phyloP scores from a whole-genome alignment of 1,140 invertebrate genomes.

The Trinorchestia longiramus region DNA sequence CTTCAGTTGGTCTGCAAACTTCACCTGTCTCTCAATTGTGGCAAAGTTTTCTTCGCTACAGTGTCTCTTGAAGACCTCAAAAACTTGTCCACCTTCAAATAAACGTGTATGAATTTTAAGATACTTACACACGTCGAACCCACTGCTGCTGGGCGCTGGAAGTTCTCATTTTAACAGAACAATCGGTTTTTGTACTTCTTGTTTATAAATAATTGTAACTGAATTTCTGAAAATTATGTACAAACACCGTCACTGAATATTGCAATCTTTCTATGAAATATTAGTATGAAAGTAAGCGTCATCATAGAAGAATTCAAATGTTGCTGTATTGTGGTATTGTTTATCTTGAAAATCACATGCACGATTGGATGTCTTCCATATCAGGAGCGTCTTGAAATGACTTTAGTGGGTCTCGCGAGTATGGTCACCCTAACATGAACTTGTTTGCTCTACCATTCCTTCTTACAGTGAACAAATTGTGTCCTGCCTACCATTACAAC shows the following conservation, averaged over 20 bases:
- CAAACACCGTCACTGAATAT: neutral
- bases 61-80: neutral
- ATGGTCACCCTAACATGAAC: neutral
- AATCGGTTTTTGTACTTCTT: neutral
- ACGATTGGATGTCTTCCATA: neutral
- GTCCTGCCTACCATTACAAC: neutral
- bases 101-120: neutral
- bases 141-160: neutral
- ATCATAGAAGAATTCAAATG: no score
- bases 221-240: neutral
- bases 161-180: neutral
- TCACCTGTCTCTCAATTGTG: slow-evolving; percentile 14
- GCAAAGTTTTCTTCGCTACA: slow-evolving; percentile 20
- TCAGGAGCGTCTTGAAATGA: neutral
- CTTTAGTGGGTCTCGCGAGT: no score
- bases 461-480: neutral
- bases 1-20: slow-evolving; percentile 6
- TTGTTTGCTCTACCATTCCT: neutral
- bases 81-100: slow-evolving; percentile 8
- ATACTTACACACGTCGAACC: neutral
- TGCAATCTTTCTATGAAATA: neutral
- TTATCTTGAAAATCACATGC: neutral
- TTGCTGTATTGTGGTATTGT: neutral
- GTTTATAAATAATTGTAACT: neutral
- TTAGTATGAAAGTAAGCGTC: neutral